Conservation (phyloP, 2,113 vertebrate genomes). For the Ahaetulla prasina region DNA sequence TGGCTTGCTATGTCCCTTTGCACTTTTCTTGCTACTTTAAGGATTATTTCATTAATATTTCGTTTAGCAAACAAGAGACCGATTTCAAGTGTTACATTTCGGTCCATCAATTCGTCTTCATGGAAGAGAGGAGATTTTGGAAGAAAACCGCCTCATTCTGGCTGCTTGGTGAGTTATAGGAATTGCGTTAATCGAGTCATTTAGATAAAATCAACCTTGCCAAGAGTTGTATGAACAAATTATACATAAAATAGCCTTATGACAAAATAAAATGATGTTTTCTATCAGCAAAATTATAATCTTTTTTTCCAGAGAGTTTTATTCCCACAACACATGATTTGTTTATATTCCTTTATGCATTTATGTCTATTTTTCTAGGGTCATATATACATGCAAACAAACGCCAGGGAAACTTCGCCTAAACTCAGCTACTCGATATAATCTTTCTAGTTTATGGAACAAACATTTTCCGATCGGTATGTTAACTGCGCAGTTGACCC, state of each 20-base stretch:
- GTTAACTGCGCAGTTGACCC: background rate
- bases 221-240: background rate
- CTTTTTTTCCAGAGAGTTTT: background rate
- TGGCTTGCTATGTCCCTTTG: too few species aligned
- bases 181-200: background rate
- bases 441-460: background rate
- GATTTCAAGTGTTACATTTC: background rate
- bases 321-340: conserved; percentile 5
- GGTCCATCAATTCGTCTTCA: background rate
- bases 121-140: background rate
- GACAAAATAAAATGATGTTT: conserved; percentile 4
- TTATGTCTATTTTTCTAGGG: background rate
- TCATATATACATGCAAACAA: conserved; percentile 4
- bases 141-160: background rate
- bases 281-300: background rate
- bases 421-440: background rate
- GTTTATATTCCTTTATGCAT: background rate
- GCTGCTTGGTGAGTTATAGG: background rate
- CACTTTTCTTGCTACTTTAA: background rate
- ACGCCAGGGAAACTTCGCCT: background rate
- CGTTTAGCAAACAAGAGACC: background rate
- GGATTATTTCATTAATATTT: background rate
- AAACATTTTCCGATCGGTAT: background rate
- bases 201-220: background rate
- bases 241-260: background rate